phyloP scores from a whole-genome alignment of 2,797 vertebrate species.

The Thaleichthys pacificus region DNA sequence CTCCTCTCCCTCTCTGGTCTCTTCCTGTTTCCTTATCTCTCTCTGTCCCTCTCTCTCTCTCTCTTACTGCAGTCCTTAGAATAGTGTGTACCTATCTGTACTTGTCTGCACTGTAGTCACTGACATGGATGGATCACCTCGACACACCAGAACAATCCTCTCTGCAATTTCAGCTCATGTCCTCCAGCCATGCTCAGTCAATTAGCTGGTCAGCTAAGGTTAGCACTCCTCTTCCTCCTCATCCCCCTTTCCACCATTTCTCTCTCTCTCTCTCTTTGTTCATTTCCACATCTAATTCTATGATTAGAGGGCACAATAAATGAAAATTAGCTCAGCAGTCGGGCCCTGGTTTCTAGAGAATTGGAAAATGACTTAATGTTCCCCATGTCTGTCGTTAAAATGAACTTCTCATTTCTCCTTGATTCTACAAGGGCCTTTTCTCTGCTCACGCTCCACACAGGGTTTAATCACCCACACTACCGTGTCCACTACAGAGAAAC shows the following conservation, averaged over 20 bases:
- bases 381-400: constrained; percentile 34
- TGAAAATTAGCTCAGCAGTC: constrained; percentile 32
- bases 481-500: constrained; percentile 1
- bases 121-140: neutral
- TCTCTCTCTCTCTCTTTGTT: constrained; percentile 20
- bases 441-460: neutral
- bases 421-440: constrained; percentile 21
- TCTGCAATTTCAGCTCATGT: constrained; percentile 15
- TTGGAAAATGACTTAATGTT: constrained; percentile 26
- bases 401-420: constrained; percentile 28
- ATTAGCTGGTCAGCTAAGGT: constrained; percentile 30
- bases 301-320: constrained; percentile 30
- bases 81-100: too few species aligned
- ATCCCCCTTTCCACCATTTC: constrained; percentile 33
- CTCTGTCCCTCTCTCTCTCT: too few species aligned
- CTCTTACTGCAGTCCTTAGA: too few species aligned
- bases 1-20: too few species aligned
- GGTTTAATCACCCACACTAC: constrained; percentile 15
- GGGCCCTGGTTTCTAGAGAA: constrained; percentile 29
- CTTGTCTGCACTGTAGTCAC: too few species aligned
- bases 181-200: constrained; percentile 20
- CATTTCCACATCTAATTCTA: constrained; percentile 35
- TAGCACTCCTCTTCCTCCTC: constrained; percentile 11
- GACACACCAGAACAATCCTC: neutral
- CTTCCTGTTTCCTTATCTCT: too few species aligned